These are phyloP conservation scores for Aproaerema taeniolella DNA, from an alignment of 2,888 invertebrate species.

Conservation along the genomic window DNA sequence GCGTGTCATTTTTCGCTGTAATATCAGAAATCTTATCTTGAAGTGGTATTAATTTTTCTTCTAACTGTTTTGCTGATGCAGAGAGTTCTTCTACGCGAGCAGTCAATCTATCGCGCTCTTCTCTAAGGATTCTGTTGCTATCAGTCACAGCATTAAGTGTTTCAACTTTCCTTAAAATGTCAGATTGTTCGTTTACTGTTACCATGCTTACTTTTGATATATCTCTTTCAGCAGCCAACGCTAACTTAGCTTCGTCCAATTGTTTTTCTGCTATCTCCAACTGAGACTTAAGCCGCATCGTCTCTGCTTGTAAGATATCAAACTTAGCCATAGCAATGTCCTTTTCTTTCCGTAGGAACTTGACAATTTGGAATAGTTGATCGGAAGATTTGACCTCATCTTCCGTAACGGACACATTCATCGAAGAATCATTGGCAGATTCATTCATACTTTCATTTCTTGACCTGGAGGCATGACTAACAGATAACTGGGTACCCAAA, in stretches of 20 bases:
- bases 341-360: slow-evolving; percentile 92
- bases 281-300: slow-evolving; percentile 86
- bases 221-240: slow-evolving; percentile 83
- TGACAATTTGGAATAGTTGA: slow-evolving; percentile 91
- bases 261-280: slow-evolving; percentile 83
- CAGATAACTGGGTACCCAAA: slow-evolving; percentile 83
- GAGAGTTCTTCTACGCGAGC: slow-evolving; percentile 82
- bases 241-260: slow-evolving; percentile 82
- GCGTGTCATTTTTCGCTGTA: slow-evolving; percentile 81
- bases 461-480: slow-evolving; percentile 72
- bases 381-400: slow-evolving; percentile 87
- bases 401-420: slow-evolving; percentile 80
- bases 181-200: slow-evolving; percentile 89
- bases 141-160: slow-evolving; percentile 95
- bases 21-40: slow-evolving; percentile 87
- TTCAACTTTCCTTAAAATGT: slow-evolving; percentile 92
- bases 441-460: slow-evolving; percentile 71
- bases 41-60: slow-evolving; percentile 85
- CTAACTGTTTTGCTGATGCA: slow-evolving; percentile 78
- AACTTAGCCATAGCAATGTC: slow-evolving; percentile 91
- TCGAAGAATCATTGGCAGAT: slow-evolving; percentile 65
- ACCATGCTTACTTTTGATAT: slow-evolving; percentile 85
- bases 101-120: slow-evolving; percentile 86
- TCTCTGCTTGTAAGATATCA: slow-evolving; percentile 91
- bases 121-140: slow-evolving; percentile 91